Base-by-base conservation (phyloP, 2,797 vertebrate species). In the Agapornis canus region DNA sequence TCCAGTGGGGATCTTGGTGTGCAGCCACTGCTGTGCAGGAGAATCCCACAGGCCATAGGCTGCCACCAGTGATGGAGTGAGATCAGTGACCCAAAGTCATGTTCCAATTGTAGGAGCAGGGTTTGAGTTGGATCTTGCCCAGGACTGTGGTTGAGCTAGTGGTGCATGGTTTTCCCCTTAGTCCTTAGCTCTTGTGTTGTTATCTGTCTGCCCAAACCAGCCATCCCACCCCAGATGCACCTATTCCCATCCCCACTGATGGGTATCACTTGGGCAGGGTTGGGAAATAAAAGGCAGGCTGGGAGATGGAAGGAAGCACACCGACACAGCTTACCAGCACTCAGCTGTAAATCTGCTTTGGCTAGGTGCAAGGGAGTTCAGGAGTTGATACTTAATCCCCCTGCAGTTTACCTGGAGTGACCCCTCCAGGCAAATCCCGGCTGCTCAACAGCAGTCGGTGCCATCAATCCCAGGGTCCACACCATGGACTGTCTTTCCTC, bases 311-410 rank as follows among this genome's bases (percentile, higher is more conserved):
- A 22, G 9, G n/a, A 57, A 57, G n/a, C 54, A 16, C 32, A 32
- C 10, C 0, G 9, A 23, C 54, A 57, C n/a, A 57, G 54, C 54
- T 57, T 37, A 81, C 79, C 83, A 31, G 92, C 5, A 69, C 84
- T 91, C 17, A 5, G 90, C 14, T 68, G 87, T 35, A 49, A 86
- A 88, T 91, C 89, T 85, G 80, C 76, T 76, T 39, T 37, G 78
- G 56, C 23, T 70, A 27, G 57, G 47, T 56, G 81, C 51, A 15
- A 66, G 85, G 71, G n/a, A 17, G 76, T 57, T 52, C 59, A 61
- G 95, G 90, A 81, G 35, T 6, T 45, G 57, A 10, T 4, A 4
- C 4, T 57, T 37, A 23, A 6, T 35, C 3, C 27, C 23, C 32
- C 83, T 1, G 22, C n/a, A 57, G n/a, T 35, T 23, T 57, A 57